Evolutionary conservation across 2,113 vertebrate genomes (phyloP).

Genomic region (Arenaria interpres): DNA sequence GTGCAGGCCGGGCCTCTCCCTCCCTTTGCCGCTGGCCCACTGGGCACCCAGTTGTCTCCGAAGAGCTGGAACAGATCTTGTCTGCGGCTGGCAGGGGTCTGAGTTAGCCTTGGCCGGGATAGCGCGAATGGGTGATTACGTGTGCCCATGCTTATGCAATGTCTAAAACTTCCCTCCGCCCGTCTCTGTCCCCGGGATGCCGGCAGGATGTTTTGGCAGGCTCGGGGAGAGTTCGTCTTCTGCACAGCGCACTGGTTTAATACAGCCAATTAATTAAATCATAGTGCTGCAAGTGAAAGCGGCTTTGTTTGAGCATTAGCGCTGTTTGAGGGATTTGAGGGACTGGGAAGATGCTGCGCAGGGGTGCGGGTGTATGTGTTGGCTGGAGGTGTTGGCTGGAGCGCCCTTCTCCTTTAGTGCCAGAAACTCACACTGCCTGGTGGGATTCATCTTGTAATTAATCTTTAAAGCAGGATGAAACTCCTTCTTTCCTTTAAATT

Average conservation of each 20-base stretch:
- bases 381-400: neutral
- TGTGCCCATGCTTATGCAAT: conserved; percentile 26
- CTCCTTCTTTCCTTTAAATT: neutral
- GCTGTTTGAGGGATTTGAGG: neutral
- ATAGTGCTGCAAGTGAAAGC: neutral
- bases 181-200: neutral
- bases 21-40: neutral
- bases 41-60: fast-evolving
- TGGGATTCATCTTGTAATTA: neutral
- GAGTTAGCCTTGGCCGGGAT: neutral
- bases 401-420: neutral
- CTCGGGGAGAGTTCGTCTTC: neutral
- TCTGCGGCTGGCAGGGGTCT: neutral
- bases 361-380: neutral
- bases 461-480: neutral
- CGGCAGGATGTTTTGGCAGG: neutral
- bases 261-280: conserved; percentile 10
- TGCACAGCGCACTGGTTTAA: fast-evolving
- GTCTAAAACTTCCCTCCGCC: neutral
- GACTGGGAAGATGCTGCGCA: neutral
- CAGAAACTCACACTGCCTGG: neutral
- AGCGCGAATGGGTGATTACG: neutral
- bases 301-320: neutral
- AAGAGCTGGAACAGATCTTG: neutral
- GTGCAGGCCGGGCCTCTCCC: neutral